Evolutionary conservation across 2,888 invertebrate genomes (phyloP).

Genomic region (Alsophila aescularia): DNA sequence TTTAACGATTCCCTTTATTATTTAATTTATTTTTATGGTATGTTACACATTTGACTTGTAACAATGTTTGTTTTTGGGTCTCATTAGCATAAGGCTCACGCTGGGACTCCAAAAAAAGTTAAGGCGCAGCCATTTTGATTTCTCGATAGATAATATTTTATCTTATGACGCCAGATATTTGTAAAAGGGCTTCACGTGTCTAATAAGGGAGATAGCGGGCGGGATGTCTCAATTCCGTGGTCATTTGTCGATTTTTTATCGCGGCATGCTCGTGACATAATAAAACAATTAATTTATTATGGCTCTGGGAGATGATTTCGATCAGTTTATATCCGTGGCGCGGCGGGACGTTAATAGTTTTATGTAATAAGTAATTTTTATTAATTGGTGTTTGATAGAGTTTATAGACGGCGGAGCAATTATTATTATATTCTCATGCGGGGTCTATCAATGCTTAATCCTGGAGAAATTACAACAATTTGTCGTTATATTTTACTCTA

Average conservation of each 20-base stretch:
- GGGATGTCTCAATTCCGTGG: constrained; percentile 80
- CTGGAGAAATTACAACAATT: not conserved
- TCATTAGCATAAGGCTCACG: constrained; percentile 82
- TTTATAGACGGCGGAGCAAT: constrained; percentile 55
- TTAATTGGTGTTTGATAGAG: constrained; percentile 79
- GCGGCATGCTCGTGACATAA: constrained; percentile 74
- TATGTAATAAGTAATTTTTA: constrained; percentile 79
- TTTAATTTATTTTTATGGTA: constrained; percentile 84
- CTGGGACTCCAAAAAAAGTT: constrained; percentile 68
- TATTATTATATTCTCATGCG: constrained; percentile 60
- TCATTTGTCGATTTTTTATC: constrained; percentile 79
- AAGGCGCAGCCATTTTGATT: constrained; percentile 69
- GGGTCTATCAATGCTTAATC: constrained; percentile 52
- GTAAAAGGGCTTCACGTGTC: constrained; percentile 65
- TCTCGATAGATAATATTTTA: constrained; percentile 69
- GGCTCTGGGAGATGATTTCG: constrained; percentile 69
- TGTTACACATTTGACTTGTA: constrained; percentile 83
- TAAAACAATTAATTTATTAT: constrained; percentile 84
- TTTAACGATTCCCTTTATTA: constrained; percentile 84
- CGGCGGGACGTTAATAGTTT: constrained; percentile 78
- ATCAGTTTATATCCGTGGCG: constrained; percentile 75
- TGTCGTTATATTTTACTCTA: too few species aligned
- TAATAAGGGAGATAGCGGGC: constrained; percentile 78
- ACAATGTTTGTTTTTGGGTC: constrained; percentile 83
- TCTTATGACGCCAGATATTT: constrained; percentile 68